phyloP scores from a whole-genome alignment of 2,113 vertebrate species.

The Corythornis madagascariensis region DNA sequence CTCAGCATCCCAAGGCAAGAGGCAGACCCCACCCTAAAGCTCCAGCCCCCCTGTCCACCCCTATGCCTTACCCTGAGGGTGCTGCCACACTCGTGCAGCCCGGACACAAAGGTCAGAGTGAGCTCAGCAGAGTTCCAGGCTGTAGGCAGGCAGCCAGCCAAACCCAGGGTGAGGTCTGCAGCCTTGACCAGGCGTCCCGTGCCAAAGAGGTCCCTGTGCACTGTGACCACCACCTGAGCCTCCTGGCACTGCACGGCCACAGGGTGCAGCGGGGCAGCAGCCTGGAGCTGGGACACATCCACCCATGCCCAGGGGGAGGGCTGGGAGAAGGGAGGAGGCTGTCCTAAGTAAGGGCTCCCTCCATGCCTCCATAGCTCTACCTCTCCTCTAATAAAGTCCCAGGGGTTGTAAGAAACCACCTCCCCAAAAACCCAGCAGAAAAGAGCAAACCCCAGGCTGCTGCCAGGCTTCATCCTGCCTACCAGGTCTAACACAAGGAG shows the following conservation, averaged over 20 bases:
- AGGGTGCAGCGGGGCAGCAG: not conserved
- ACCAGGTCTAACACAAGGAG: not conserved
- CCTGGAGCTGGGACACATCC: constrained; percentile 11
- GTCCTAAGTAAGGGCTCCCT: not conserved
- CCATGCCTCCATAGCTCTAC: not conserved
- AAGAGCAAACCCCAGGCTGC: not conserved
- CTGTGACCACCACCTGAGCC: constrained; percentile 29
- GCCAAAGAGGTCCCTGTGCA: constrained; percentile 64
- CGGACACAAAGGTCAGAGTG: not conserved
- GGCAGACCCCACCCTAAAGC: not conserved
- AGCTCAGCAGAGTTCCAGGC: not conserved
- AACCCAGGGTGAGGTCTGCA: constrained; percentile 55
- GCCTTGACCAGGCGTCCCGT: constrained; percentile 36
- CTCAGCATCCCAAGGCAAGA: not conserved
- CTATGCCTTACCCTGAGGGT: not conserved
- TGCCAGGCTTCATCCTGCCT: not conserved
- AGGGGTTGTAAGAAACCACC: not conserved
- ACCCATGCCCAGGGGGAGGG: not conserved
- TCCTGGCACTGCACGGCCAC: constrained; percentile 62
- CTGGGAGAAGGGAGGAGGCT: not conserved
- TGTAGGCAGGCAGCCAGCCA: not conserved
- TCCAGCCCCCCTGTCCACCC: not conserved
- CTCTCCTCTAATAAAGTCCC: not conserved
- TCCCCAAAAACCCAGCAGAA: not conserved
- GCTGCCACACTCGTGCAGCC: constrained; percentile 9